Percentiles rank a stretch among this genome's conserved stretches.
These are phyloP conservation scores for Diacarnus erythraeanus DNA, from an alignment of 37 sponge, comb jelly and placozoan species.

Conservation along the genomic window DNA sequence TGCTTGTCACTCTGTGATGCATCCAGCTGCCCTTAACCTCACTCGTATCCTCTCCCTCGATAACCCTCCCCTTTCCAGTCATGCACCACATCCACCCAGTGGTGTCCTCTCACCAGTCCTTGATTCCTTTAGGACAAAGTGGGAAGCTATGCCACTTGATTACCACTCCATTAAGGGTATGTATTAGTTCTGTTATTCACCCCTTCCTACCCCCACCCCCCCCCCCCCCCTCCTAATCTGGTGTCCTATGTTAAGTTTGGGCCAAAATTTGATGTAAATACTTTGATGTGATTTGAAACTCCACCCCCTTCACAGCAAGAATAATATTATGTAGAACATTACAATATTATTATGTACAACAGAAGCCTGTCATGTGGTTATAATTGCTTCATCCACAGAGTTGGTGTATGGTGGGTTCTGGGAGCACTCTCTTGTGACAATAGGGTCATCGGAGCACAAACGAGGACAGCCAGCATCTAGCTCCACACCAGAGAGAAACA, in stretches of 20 bases:
- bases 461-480: neutral
- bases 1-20: conserved; percentile 35
- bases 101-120: conserved; percentile 61
- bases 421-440: conserved; percentile 14
- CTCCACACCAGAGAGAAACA: neutral
- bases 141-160: conserved; percentile 13
- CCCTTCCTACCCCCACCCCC: no score
- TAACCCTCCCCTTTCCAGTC: neutral
- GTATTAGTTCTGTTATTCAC: no score
- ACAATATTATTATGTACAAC: no score
- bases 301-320: no score
- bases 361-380: neutral
- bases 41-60: conserved; percentile 10
- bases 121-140: conserved; percentile 31
- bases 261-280: no score
- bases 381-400: conserved; percentile 24
- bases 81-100: neutral
- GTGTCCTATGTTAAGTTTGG: no score
- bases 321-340: no score
- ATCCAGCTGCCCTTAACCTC: conserved; percentile 45
- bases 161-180: conserved; percentile 43
- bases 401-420: conserved; percentile 81
- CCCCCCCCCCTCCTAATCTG: no score
- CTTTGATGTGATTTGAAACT: no score
- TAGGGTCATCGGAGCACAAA: neutral